Conservation (phyloP, 2,797 vertebrate species). For the Sebastolobus alascanus region DNA sequence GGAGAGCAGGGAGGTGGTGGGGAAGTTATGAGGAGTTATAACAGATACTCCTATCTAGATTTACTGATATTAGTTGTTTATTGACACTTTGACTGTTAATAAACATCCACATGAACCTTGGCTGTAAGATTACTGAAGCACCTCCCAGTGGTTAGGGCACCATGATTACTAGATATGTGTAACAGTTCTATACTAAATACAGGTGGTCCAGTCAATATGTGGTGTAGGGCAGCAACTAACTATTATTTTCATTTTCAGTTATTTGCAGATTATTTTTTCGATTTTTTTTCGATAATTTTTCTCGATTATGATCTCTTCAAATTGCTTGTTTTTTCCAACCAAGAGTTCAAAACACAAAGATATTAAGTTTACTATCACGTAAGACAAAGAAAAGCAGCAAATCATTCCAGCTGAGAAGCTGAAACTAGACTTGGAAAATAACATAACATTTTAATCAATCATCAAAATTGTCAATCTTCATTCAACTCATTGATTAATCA, state of each 20-base stretch:
- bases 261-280: not conserved
- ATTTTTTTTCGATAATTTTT: too few species aligned
- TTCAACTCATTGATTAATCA: not conserved
- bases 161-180: not conserved
- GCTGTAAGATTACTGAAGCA: not conserved
- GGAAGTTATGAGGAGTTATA: not conserved
- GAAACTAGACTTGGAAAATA: not conserved
- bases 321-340: not conserved
- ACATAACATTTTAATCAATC: not conserved
- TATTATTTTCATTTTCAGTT: not conserved
- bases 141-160: not conserved
- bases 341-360: not conserved
- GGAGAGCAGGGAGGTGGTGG: not conserved
- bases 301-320: not conserved
- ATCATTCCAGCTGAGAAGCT: not conserved
- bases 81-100: not conserved
- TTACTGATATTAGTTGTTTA: constrained; percentile 15
- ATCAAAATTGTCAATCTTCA: not conserved
- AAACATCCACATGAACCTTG: not conserved
- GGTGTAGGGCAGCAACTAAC: not conserved
- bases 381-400: not conserved
- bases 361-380: not conserved
- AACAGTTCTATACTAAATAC: not conserved
- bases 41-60: constrained; percentile 14
- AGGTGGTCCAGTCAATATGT: not conserved